Evolutionary conservation across 2,888 invertebrate genomes (phyloP).

Genomic region (Oxycera nigricornis): DNA sequence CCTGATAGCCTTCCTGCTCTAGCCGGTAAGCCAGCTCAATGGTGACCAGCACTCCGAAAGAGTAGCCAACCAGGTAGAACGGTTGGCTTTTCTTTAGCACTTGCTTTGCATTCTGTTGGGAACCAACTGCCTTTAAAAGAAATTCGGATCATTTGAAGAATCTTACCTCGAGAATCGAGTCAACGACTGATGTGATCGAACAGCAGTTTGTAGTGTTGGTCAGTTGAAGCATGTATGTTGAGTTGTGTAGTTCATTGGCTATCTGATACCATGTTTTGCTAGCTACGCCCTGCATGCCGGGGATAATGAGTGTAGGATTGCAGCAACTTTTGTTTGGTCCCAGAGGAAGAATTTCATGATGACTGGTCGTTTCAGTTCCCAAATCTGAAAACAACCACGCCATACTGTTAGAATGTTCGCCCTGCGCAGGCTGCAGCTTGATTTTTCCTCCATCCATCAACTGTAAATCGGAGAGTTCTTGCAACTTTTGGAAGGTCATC

Average conservation of each 20-base stretch:
- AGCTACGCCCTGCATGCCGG: slow-evolving; percentile 74
- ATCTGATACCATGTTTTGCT: slow-evolving; percentile 60
- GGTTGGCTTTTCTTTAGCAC: slow-evolving; percentile 67
- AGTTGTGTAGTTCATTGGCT: slow-evolving; percentile 52
- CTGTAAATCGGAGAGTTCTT: slow-evolving; percentile 56
- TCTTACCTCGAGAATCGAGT: slow-evolving; percentile 54
- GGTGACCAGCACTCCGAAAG: slow-evolving; percentile 81
- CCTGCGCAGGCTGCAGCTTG: slow-evolving; percentile 56
- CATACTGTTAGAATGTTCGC: slow-evolving; percentile 62
- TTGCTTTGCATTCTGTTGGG: slow-evolving; percentile 65
- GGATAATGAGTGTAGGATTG: slow-evolving; percentile 63
- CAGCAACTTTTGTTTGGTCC: slow-evolving; percentile 62
- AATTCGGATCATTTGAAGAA: not conserved
- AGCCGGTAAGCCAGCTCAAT: slow-evolving; percentile 77
- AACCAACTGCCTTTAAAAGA: not conserved
- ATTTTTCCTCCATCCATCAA: slow-evolving; percentile 53
- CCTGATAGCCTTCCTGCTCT: slow-evolving; percentile 70
- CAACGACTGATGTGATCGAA: slow-evolving; percentile 53
- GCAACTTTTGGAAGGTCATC: slow-evolving; percentile 70
- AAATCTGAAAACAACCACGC: slow-evolving; percentile 68
- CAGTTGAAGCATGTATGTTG: slow-evolving; percentile 55
- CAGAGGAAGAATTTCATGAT: slow-evolving; percentile 66
- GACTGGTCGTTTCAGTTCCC: slow-evolving; percentile 67
- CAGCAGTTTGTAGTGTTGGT: slow-evolving; percentile 53
- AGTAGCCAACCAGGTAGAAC: slow-evolving; percentile 85